Base-by-base conservation (phyloP, 2,797 vertebrate species). In the Echiichthys vipera region DNA sequence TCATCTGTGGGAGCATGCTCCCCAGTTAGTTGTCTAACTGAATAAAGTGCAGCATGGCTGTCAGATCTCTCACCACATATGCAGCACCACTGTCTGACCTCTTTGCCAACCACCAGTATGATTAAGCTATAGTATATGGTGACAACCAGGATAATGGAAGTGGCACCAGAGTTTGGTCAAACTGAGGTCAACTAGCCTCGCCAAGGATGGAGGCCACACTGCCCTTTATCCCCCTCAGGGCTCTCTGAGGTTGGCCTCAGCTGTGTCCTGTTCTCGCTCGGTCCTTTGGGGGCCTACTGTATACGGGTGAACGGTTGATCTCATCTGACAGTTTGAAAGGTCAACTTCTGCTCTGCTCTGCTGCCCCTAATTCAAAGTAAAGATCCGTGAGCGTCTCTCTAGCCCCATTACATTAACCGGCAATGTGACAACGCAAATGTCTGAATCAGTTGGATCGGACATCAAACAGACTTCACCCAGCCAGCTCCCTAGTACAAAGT, bases 101-200 rank as follows among this genome's bases (percentile, higher is more conserved):
- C 63, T 37, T 8, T 24, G 51, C 63, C 37, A 78, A 81, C 76
- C 63, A 37, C 32, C 40, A 36, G 47, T 32, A 36, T 76, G 64
- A 85, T 74, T 75, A 58, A 68, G 50, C 25, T 12, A n/a, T n/a
- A 29, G 58, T 67, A 81, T n/a, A 63, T 65, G 54, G 47, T 40
- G 46, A 73, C 71, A 76, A 53, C 55, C 36, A 34, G 25, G 29
- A 39, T 81, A 70, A 84, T n/a, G 78, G 61, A 84, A 82, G 80
- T 12, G 65, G 54, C 47, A 68, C 40, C 36, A 40, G 63, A 7
- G 7, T 54, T 71, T 65, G n/a, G 51, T 87, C 81, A 82, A 59
- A 50, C 32, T 42, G 29, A 65, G 72, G 65, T 86, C 67, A 74
- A 45, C 40, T 57, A 32, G 57, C 43, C 2, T 24, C 29, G 40